A percentile compares a stretch with the other conserved stretches of the same genome.
These are phyloP conservation scores for Elephas maximus DNA, from an alignment of 2,113 vertebrate species.

Conservation along the genomic window DNA sequence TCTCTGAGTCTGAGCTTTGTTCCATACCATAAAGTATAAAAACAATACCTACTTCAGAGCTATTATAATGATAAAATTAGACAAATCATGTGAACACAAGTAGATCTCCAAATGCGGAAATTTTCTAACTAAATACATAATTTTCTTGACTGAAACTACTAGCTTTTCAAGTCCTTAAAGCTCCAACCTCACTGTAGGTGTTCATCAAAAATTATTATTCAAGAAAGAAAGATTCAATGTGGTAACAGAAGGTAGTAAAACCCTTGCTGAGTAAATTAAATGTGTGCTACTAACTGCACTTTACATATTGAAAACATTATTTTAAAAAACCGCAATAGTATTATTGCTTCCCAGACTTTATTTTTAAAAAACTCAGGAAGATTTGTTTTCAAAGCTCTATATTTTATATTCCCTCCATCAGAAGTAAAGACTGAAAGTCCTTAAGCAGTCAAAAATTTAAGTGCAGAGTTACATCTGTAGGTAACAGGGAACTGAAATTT, in stretches of 20 bases:
- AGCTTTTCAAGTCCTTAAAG: slow-evolving; percentile 40
- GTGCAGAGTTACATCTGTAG: not conserved
- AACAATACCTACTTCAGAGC: not conserved
- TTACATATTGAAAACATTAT: slow-evolving; percentile 20
- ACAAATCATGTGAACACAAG: slow-evolving; percentile 5
- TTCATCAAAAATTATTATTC: slow-evolving; percentile 38
- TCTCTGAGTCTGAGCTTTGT: not conserved
- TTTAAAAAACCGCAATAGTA: not conserved
- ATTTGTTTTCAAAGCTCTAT: slow-evolving; percentile 9
- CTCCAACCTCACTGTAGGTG: not conserved
- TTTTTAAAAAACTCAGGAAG: not conserved
- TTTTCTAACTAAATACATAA: slow-evolving; percentile 15
- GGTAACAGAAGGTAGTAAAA: slow-evolving; percentile 7
- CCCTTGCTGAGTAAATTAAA: slow-evolving; percentile 18
- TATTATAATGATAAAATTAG: slow-evolving; percentile 17
- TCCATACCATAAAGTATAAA: not conserved
- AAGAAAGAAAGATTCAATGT: not conserved
- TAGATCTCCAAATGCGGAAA: not conserved
- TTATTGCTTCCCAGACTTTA: not conserved
- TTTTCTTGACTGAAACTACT: not conserved
- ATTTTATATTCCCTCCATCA: slow-evolving; percentile 31
- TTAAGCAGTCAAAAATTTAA: not conserved
- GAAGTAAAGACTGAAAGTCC: slow-evolving; percentile 39
- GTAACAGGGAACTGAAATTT: slow-evolving; percentile 40
- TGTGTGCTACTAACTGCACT: not conserved